Evolutionary conservation across 1,140 invertebrate genomes (phyloP).

Genomic region (Centruroides vittatus): DNA sequence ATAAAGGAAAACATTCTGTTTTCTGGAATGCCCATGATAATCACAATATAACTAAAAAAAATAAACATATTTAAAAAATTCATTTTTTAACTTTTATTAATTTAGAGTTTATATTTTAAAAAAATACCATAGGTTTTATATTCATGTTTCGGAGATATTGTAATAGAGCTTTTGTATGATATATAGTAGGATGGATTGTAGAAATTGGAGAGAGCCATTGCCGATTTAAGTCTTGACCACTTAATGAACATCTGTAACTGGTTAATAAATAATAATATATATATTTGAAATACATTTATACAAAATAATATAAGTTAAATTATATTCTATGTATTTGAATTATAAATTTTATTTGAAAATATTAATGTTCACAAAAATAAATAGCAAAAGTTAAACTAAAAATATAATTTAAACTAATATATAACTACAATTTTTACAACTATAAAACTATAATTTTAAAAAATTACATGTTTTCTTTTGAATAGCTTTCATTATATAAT

Average conservation of each 20-base stretch:
- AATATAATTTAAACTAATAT: too few relatives aligned
- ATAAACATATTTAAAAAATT: neutral
- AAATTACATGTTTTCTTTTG: too few relatives aligned
- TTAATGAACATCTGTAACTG: constrained; percentile 76
- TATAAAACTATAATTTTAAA: too few relatives aligned
- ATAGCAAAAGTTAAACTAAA: too few relatives aligned
- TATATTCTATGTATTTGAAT: too few relatives aligned
- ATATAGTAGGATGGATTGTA: constrained; percentile 64
- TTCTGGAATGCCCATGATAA: constrained; percentile 74
- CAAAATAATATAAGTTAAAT: too few relatives aligned
- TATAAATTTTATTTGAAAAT: too few relatives aligned
- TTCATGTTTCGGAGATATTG: constrained; percentile 11
- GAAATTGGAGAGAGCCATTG: constrained; percentile 63
- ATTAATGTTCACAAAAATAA: too few relatives aligned
- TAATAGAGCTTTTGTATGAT: constrained; percentile 59
- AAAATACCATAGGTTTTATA: constrained; percentile 7
- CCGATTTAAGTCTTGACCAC: constrained; percentile 77
- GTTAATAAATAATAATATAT: constrained; percentile 4
- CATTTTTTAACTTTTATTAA: too few relatives aligned
- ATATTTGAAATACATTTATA: too few relatives aligned
- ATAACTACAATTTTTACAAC: too few relatives aligned
- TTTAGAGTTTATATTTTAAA: neutral
- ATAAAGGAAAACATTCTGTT: constrained; percentile 79
- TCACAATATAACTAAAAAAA: constrained; percentile 59
- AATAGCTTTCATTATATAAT: too few relatives aligned